Evolutionary conservation across 2,797 vertebrate genomes (phyloP).

Genomic region (Spinus pinus): DNA sequence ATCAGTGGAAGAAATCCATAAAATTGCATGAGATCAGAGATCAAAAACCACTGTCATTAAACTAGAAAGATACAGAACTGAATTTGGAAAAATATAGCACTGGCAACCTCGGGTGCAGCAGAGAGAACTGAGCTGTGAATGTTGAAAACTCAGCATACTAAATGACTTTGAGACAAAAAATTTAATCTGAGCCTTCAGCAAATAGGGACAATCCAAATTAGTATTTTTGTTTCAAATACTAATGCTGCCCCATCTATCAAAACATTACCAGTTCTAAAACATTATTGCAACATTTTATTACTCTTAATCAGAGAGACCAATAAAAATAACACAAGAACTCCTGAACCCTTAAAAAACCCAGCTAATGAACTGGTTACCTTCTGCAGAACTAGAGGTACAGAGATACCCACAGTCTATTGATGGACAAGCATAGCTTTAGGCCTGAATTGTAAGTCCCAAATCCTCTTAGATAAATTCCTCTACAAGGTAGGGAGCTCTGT

Average conservation of each 20-base stretch:
- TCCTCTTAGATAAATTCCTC: conserved; percentile 54
- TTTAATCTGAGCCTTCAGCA: not conserved
- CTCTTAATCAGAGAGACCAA: not conserved
- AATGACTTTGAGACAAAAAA: not conserved
- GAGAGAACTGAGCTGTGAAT: not conserved
- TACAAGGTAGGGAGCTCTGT: conserved; percentile 33
- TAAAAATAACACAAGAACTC: conserved; percentile 13
- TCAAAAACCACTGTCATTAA: not conserved
- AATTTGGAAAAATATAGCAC: not conserved
- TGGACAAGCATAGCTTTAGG: conserved; percentile 55
- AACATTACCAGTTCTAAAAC: not conserved
- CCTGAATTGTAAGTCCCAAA: conserved; percentile 40
- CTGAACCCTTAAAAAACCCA: not conserved
- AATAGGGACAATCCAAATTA: not conserved
- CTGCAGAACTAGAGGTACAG: not conserved
- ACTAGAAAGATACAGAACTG: not conserved
- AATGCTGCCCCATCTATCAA: not conserved
- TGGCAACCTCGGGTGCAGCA: not conserved
- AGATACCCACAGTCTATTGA: not conserved
- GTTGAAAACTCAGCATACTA: not conserved
- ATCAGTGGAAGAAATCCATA: not conserved
- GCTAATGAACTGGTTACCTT: conserved; percentile 28
- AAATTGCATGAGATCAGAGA: not conserved
- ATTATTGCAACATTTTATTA: not conserved
- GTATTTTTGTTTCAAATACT: not conserved